Percentiles rank a stretch among this genome's conserved stretches.
Conservation (phyloP, 1,140 invertebrate species). For the Dendrolimus punctatus region DNA sequence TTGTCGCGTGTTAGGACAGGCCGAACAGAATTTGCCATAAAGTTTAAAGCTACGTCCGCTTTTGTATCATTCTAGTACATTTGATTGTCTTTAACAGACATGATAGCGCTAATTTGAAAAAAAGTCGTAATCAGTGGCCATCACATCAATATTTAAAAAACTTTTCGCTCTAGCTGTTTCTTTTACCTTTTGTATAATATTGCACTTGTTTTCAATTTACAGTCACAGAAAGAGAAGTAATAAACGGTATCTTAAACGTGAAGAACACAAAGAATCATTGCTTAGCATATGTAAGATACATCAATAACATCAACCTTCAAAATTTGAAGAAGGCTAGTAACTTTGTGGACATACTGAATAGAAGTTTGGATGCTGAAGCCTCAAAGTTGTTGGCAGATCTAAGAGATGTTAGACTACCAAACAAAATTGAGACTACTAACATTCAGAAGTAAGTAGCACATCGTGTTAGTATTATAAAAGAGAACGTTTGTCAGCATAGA, state of each 20-base stretch:
- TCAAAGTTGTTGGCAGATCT: constrained; percentile 91
- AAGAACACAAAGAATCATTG: constrained; percentile 97
- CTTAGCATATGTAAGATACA: constrained; percentile 95
- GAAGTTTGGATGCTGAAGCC: constrained; percentile 95
- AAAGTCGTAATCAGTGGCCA: no score
- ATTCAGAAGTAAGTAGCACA: constrained; percentile 80
- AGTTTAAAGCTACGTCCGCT: no score
- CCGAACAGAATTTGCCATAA: no score
- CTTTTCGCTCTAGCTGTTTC: no score
- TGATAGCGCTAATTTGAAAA: no score
- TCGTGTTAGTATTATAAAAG: no score
- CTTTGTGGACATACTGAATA: constrained; percentile 95
- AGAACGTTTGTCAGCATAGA: no score
- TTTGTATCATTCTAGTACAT: no score
- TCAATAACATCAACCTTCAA: constrained; percentile 98
- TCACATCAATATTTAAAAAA: no score
- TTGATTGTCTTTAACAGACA: no score
- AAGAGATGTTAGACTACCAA: constrained; percentile 88
- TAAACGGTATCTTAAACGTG: constrained; percentile 94
- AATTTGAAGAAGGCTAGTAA: constrained; percentile 94
- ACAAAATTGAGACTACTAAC: constrained; percentile 91
- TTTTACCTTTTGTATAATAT: no score
- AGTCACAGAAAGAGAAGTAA: constrained; percentile 98
- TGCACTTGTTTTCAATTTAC: constrained; percentile 15
- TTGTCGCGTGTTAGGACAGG: no score